Evolutionary conservation across 2,888 invertebrate species (phyloP).

Genomic region (Volucella bombylans): DNA sequence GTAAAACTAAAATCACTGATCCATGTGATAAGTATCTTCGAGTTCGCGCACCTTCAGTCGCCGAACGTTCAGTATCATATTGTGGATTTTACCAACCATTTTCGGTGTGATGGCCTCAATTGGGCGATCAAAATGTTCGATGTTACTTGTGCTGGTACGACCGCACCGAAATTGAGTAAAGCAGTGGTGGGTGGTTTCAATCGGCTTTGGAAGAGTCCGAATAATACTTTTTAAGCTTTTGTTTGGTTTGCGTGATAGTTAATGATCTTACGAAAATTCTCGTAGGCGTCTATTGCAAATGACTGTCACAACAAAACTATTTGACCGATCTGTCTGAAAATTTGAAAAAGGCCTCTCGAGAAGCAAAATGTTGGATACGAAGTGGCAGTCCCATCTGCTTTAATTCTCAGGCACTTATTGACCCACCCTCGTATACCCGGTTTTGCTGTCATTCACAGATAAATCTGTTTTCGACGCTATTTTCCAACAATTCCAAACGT

Average conservation of each 20-base stretch:
- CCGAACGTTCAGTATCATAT: too few species aligned
- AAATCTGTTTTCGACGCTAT: too few species aligned
- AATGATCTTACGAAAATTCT: too few species aligned
- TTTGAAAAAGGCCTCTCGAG: too few species aligned
- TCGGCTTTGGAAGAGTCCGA: neutral
- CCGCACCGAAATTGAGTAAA: slow-evolving; percentile 8
- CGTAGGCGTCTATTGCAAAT: neutral
- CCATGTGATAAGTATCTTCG: too few species aligned
- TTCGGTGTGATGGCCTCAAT: slow-evolving; percentile 10
- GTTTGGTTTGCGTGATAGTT: slow-evolving; percentile 12
- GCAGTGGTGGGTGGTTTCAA: slow-evolving; percentile 12
- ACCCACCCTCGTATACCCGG: neutral
- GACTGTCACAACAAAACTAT: neutral
- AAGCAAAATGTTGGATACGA: too few species aligned
- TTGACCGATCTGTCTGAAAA: neutral
- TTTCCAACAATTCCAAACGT: too few species aligned
- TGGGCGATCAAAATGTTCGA: slow-evolving; percentile 11
- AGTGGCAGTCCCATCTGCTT: too few species aligned
- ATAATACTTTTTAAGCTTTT: slow-evolving; percentile 3
- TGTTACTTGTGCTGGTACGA: slow-evolving; percentile 20
- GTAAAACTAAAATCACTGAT: too few species aligned
- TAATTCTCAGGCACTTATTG: neutral
- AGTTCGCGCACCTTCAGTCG: too few species aligned
- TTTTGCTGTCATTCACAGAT: too few species aligned
- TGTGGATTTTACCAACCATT: too few species aligned